Evolutionary conservation across 2,888 invertebrate species (phyloP).

Genomic region (Itoplectis maculator): DNA sequence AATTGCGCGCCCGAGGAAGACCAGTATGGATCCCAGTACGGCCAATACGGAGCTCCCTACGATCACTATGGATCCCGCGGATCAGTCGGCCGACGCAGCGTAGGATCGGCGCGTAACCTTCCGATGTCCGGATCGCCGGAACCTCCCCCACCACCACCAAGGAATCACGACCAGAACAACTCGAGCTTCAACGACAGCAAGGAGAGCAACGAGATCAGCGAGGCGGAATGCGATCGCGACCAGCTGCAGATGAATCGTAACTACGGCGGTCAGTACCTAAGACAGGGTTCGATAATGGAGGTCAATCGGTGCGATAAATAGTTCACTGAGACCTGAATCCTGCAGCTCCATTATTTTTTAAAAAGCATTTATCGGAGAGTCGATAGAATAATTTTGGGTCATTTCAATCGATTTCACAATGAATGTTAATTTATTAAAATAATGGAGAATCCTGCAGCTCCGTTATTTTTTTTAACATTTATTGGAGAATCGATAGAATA

Average conservation of each 20-base stretch:
- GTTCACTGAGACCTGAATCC: background rate
- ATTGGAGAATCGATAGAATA: too few relatives aligned
- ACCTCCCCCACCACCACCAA: slow-evolving; percentile 91
- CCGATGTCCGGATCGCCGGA: slow-evolving; percentile 87
- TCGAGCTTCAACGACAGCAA: slow-evolving; percentile 96
- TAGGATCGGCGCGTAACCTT: slow-evolving; percentile 87
- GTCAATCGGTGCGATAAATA: background rate
- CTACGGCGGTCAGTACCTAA: slow-evolving; percentile 90
- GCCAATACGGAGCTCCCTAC: slow-evolving; percentile 93
- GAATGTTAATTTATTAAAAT: too few relatives aligned
- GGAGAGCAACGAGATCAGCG: slow-evolving; percentile 97
- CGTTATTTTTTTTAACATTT: too few relatives aligned
- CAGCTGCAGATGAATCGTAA: slow-evolving; percentile 90
- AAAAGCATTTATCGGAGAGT: too few relatives aligned
- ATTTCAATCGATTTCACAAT: too few relatives aligned
- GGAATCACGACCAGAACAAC: slow-evolving; percentile 92
- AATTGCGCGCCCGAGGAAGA: slow-evolving; percentile 96
- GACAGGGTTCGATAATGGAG: background rate
- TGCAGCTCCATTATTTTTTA: too few relatives aligned
- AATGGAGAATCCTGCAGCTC: too few relatives aligned
- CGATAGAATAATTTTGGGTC: too few relatives aligned
- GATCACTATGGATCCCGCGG: slow-evolving; percentile 95
- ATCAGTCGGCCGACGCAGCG: slow-evolving; percentile 89
- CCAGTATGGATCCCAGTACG: slow-evolving; percentile 95
- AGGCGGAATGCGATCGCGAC: slow-evolving; percentile 96